Conservation (phyloP, 2,797 vertebrate genomes). For the Acanthurus tractus region DNA sequence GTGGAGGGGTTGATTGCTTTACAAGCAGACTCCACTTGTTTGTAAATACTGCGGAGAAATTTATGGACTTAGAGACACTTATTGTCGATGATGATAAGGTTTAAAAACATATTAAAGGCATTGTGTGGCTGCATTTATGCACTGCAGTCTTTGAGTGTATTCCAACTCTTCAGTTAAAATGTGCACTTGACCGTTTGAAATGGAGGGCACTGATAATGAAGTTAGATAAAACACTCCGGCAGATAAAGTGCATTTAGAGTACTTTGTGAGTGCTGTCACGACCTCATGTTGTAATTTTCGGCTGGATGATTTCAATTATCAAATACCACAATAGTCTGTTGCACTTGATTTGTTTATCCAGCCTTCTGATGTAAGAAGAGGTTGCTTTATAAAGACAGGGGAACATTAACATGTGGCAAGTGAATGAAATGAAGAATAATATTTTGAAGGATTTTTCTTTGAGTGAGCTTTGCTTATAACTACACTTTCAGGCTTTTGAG, state of each 20-base stretch:
- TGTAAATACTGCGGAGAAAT: conserved; percentile 3
- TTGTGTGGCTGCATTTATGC: not conserved
- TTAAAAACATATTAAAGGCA: not conserved
- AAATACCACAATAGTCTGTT: conserved; percentile 24
- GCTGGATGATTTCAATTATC: conserved; percentile 33
- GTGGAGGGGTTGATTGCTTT: conserved; percentile 3
- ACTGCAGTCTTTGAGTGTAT: not conserved
- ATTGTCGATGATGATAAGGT: not conserved
- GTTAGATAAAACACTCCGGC: conserved; percentile 12
- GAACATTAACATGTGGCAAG: not conserved
- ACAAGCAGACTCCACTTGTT: conserved; percentile 8
- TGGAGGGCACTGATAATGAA: conserved; percentile 2
- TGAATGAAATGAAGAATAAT: not conserved
- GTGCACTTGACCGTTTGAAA: conserved; percentile 18
- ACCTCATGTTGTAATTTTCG: conserved; percentile 8
- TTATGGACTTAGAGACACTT: not conserved
- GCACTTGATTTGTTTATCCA: conserved; percentile 4
- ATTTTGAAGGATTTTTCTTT: not conserved
- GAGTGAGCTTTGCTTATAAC: not conserved
- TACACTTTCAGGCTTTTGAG: not conserved
- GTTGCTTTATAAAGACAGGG: not conserved
- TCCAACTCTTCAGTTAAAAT: conserved; percentile 11
- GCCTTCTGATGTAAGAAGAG: not conserved
- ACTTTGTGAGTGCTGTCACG: not conserved
- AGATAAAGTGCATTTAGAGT: conserved; percentile 14